Evolutionary conservation across 1,140 invertebrate genomes (phyloP).

Genomic region (Drosophila santomea): DNA sequence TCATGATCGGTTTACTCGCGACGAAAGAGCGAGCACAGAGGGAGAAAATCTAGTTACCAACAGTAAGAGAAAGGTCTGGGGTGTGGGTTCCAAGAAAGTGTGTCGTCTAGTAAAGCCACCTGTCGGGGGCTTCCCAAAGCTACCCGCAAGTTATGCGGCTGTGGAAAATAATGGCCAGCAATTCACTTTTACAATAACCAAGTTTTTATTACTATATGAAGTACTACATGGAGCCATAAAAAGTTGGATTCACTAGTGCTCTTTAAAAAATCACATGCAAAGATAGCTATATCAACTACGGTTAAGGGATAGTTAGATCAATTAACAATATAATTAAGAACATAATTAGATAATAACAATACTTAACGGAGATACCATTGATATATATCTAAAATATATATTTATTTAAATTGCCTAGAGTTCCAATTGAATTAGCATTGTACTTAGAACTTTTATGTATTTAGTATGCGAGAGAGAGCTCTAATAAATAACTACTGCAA

Average conservation of each 20-base stretch:
- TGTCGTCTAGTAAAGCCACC: slow-evolving; percentile 16
- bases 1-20: slow-evolving; percentile 8
- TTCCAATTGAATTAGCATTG: not conserved
- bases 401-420: too few relatives aligned
- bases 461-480: too few relatives aligned
- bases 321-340: too few relatives aligned
- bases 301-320: too few relatives aligned
- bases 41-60: slow-evolving; percentile 14
- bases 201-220: not conserved
- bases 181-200: slow-evolving; percentile 11
- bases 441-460: not conserved
- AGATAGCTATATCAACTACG: too few relatives aligned
- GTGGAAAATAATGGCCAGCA: slow-evolving; percentile 12
- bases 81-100: not conserved
- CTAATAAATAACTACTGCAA: not conserved
- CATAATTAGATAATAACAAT: too few relatives aligned
- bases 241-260: not conserved
- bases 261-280: too few relatives aligned
- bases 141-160: not conserved
- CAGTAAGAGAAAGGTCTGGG: slow-evolving; percentile 19
- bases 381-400: not conserved
- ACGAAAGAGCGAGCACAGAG: slow-evolving; percentile 10
- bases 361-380: not conserved
- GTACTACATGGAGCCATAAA: not conserved
- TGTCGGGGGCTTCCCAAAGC: slow-evolving; percentile 24